phyloP scores from a whole-genome alignment of 2,113 vertebrate species.

The Pseudonaja textilis region DNA sequence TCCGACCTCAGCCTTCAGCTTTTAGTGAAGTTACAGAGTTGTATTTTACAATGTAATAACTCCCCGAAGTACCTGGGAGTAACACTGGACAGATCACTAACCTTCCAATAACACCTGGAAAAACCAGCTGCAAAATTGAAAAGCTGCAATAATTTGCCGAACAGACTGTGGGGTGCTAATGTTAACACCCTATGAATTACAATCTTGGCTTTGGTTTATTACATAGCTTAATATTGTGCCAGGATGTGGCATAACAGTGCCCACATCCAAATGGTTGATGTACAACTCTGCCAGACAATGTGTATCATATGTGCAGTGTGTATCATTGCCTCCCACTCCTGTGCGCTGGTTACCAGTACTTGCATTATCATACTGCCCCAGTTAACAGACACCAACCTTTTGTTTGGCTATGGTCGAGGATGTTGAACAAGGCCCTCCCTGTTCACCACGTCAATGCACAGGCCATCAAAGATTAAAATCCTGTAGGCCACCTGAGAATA shows the following conservation, averaged over 20 bases:
- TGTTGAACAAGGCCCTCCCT: neutral
- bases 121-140: neutral
- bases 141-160: neutral
- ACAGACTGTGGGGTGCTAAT: neutral
- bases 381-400: neutral
- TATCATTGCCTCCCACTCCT: neutral
- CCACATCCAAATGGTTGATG: neutral
- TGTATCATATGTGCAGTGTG: neutral
- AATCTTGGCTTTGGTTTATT: neutral
- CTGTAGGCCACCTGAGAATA: no score
- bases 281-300: neutral
- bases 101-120: neutral
- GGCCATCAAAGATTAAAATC: neutral
- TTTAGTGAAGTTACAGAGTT: neutral
- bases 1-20: neutral
- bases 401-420: neutral
- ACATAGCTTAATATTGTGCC: neutral
- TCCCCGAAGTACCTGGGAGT: neutral
- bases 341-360: neutral
- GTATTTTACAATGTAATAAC: neutral
- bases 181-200: neutral
- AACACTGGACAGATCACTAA: neutral
- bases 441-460: neutral
- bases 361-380: neutral
- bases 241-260: neutral